Conservation (phyloP, 2,113 vertebrate genomes). For the Aldabrachelys gigantea region DNA sequence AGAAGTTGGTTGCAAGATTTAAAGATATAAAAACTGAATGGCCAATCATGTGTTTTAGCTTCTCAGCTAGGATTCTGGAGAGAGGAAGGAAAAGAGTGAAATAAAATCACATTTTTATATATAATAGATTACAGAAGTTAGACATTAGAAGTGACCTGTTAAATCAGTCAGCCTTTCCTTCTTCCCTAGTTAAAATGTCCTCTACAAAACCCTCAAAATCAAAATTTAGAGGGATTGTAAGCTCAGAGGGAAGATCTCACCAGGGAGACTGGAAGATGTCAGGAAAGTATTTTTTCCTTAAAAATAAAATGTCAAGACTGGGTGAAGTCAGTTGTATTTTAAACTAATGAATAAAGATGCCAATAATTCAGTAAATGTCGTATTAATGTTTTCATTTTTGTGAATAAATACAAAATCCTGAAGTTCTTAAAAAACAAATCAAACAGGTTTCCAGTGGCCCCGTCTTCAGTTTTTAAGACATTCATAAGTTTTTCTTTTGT, state of each 20-base stretch:
- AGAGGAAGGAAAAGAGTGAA: neutral
- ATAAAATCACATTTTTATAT: neutral
- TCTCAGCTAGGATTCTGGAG: neutral
- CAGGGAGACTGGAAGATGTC: neutral
- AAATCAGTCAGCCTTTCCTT: neutral
- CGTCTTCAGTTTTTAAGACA: neutral
- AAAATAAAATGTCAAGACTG: neutral
- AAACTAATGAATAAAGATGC: neutral
- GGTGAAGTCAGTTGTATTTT: neutral
- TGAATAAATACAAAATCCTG: neutral
- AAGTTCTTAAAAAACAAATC: neutral
- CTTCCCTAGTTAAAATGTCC: neutral
- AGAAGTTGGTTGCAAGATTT: neutral
- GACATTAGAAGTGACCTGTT: neutral
- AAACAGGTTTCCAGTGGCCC: neutral
- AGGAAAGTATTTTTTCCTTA: neutral
- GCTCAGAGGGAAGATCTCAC: neutral
- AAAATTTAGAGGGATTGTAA: neutral
- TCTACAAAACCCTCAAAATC: neutral
- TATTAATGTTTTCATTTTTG: neutral
- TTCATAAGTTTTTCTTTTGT: neutral
- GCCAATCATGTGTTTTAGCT: neutral
- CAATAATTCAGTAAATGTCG: neutral
- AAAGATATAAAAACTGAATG: neutral
- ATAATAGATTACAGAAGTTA: neutral